Base-by-base conservation (phyloP, 1,140 invertebrate genomes). In the Drosophila ohnishii region DNA sequence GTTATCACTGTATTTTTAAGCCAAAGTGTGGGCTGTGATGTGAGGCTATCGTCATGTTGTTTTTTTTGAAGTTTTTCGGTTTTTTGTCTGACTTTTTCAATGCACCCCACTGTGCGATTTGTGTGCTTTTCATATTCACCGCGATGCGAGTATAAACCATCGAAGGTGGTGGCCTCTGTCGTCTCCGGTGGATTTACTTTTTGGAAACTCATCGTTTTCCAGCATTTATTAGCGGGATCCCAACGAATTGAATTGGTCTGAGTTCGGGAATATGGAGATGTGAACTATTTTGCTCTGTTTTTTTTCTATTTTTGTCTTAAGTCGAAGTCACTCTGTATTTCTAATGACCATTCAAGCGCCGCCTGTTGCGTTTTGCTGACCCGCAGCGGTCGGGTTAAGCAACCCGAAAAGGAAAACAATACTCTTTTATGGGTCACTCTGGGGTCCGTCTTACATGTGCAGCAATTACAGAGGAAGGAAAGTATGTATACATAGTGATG, bases 91-190 rank as follows among this genome's bases (percentile, higher is more conserved):
- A 37, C 51, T 55, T 83, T 71, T 62, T 61, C 40, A 80, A 70
- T 72, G 76, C 73, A 77, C 79, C 79, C 83, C 79, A 70, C 75
- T 80, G 83, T 58, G 83, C 76, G 84, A 74, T 77, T 83, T 88
- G 83, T 88, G 80, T 88, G 84, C 83, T 83, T 87, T 87, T 87
- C 78, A 87, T 87, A 87, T 88, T 75, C 80, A 87, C 84, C 84
- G 84, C 69, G 8, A 10, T 55, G 51, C 51, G 19, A 55, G 51
- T 37, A 19, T 34, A 55, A 55, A 37, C 51, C 34, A 37, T 55
- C 51, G 13, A 55, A 55, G 51, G 51, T 55, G 51, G 34, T 55
- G 51, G 51, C 55, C 76, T 74, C 61, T 56, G 71, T 61, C 47
- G 57, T 74, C 35, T 65, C 70, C 61, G 47, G 47, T 10, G 28